phyloP scores from a whole-genome alignment of 2,888 invertebrate genomes.

The Lithophane ornitopus region DNA sequence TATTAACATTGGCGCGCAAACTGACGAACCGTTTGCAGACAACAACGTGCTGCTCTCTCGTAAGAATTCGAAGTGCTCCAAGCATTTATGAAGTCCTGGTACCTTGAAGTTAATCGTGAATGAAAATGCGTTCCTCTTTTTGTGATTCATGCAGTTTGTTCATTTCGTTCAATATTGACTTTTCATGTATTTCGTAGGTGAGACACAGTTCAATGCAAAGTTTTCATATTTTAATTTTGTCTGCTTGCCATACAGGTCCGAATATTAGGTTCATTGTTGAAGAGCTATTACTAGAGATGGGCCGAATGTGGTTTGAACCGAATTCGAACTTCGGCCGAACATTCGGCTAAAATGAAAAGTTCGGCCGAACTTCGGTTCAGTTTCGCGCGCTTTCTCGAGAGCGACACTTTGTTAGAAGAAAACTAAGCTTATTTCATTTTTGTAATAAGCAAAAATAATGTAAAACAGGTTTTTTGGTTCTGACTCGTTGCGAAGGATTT shows the following conservation, averaged over 20 bases:
- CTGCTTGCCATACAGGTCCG: background rate
- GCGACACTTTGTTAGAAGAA: too few relatives aligned
- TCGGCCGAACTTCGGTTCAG: background rate
- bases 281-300: too few relatives aligned
- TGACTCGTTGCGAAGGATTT: too few relatives aligned
- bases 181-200: constrained; percentile 21
- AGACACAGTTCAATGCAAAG: background rate
- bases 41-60: constrained; percentile 47
- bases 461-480: too few relatives aligned
- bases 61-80: constrained; percentile 58
- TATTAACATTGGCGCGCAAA: constrained; percentile 61
- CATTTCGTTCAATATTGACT: constrained; percentile 17
- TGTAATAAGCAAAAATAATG: too few relatives aligned
- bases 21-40: constrained; percentile 57
- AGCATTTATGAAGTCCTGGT: constrained; percentile 54
- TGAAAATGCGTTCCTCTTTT: constrained; percentile 39
- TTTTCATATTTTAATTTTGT: background rate
- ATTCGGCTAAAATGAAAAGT: background rate
- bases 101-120: constrained; percentile 52
- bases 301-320: too few relatives aligned
- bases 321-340: background rate
- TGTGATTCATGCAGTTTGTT: constrained; percentile 34
- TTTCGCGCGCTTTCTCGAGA: too few relatives aligned
- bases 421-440: too few relatives aligned
- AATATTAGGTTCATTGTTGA: background rate